Evolutionary conservation across 2,888 invertebrate genomes (phyloP), one percentile per base, ranked within the genome.

Genomic region (Lumbricus terrestris): DNA sequence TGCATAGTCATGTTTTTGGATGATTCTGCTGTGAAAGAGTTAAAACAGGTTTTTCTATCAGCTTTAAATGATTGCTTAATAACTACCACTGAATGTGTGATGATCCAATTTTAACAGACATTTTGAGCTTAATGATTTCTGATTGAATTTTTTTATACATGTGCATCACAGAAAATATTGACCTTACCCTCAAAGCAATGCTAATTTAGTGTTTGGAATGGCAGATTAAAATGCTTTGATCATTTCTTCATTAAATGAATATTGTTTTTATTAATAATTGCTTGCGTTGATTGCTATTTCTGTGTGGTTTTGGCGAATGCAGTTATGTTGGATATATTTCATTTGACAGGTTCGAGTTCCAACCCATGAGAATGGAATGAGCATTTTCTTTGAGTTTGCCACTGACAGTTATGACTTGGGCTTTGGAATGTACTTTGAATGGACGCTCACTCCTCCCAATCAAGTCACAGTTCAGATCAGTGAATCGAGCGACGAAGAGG

Each of bases 381-480:
- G 97, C 93, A 96, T 99, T 82, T 99, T 98, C 95, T 99, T 99
- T 99, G 99, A 99, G 96, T 99, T 99, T 95, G 98, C 99, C 29
- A 99, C 99, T 0, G 99, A 99, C 95, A 97, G 97, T 94, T 99
- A 98, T 94, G 99, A 99, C 95, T 97, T 99, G 42, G 95, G 95
- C 95, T 99, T 99, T 95, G 99, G 99, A 0, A 96, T 99, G 89
- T 98, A 97, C 95, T 99, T 99, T 95, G 99, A 99, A 95, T 99
- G 99, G 98, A 97, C 97, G 90, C 93, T 95, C 85, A 94, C 95
- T 5, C 96, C 97, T 0, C 97, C 97, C 85, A 97, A 97, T 94
- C 97, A 98, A 42, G 98, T 98, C 11, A 98, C 98, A 0, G 97
- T 99, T 3, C 98, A 99, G 94, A 97, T 99, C 16, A 97, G 97